These are phyloP conservation scores for Corythoichthys intestinalis DNA, from an alignment of 2,113 vertebrate genomes.

Conservation along the genomic window DNA sequence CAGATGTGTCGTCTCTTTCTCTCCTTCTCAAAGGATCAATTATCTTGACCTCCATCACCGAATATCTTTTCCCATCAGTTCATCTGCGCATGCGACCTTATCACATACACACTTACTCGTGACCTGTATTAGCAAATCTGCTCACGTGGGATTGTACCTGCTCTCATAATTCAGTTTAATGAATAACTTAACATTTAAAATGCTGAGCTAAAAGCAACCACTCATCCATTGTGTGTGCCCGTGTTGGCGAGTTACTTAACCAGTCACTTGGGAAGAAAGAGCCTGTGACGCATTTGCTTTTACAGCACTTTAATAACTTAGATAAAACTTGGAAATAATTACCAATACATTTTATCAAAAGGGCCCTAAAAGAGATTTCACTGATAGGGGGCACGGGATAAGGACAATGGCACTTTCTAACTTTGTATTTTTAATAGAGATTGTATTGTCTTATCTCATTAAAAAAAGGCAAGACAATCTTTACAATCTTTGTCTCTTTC, in stretches of 20 bases:
- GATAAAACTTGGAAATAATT: slow-evolving; percentile 33
- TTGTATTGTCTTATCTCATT: not conserved
- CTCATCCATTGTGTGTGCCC: slow-evolving; percentile 29
- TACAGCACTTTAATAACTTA: slow-evolving; percentile 49
- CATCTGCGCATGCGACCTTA: slow-evolving; percentile 58
- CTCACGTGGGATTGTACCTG: slow-evolving; percentile 43
- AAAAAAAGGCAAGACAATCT: not conserved
- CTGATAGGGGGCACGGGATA: slow-evolving; percentile 26
- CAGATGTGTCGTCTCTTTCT: slow-evolving; percentile 18
- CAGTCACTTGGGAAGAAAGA: slow-evolving; percentile 39
- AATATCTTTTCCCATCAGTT: slow-evolving; percentile 27
- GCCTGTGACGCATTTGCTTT: slow-evolving; percentile 41
- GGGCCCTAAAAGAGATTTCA: slow-evolving; percentile 11
- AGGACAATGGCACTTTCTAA: slow-evolving; percentile 6
- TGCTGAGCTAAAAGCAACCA: slow-evolving; percentile 37
- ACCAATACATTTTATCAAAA: slow-evolving; percentile 15
- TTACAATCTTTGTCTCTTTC: not conserved
- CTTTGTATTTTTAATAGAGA: not conserved
- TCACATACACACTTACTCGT: slow-evolving; percentile 53
- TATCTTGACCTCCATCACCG: slow-evolving; percentile 37
- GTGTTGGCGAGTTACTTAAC: slow-evolving; percentile 46
- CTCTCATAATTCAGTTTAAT: slow-evolving; percentile 71
- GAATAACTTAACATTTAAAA: slow-evolving; percentile 76
- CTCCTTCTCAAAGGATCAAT: slow-evolving; percentile 29
- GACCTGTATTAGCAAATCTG: slow-evolving; percentile 59